These are phyloP conservation scores for Staurois parvus DNA, from an alignment of 2,797 vertebrate genomes.

Conservation along the genomic window DNA sequence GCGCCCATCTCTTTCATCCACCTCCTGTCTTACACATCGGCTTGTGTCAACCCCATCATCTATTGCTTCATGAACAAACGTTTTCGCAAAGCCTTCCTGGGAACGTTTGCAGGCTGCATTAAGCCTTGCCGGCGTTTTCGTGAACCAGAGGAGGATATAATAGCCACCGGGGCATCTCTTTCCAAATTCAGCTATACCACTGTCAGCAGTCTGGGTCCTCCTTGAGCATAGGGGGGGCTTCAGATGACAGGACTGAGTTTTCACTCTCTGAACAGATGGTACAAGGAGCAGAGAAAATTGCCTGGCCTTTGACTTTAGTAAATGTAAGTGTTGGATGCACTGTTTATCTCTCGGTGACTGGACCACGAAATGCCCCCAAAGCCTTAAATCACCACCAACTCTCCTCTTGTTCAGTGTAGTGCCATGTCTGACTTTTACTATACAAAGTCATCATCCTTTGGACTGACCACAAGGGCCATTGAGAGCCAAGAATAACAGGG, in stretches of 20 bases:
- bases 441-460: neutral
- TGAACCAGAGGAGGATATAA: constrained; percentile 80
- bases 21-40: constrained; percentile 87
- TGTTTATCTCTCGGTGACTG: neutral
- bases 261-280: neutral
- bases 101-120: constrained; percentile 83
- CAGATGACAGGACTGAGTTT: neutral
- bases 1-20: constrained; percentile 95
- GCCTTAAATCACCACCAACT: neutral
- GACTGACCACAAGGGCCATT: no score
- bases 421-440: no score
- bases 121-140: constrained; percentile 74
- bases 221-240: constrained; percentile 69
- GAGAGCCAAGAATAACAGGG: no score
- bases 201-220: constrained; percentile 88
- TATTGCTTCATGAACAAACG: constrained; percentile 99
- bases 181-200: constrained; percentile 96
- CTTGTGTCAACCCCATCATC: constrained; percentile 93
- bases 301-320: neutral
- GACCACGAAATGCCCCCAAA: neutral
- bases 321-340: neutral
- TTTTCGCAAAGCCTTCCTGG: constrained; percentile 87
- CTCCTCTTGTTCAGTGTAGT: neutral
- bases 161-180: constrained; percentile 83
- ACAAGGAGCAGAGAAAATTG: no score